Conservation (phyloP, 2,888 invertebrate genomes). For the Machimus atricapillus region DNA sequence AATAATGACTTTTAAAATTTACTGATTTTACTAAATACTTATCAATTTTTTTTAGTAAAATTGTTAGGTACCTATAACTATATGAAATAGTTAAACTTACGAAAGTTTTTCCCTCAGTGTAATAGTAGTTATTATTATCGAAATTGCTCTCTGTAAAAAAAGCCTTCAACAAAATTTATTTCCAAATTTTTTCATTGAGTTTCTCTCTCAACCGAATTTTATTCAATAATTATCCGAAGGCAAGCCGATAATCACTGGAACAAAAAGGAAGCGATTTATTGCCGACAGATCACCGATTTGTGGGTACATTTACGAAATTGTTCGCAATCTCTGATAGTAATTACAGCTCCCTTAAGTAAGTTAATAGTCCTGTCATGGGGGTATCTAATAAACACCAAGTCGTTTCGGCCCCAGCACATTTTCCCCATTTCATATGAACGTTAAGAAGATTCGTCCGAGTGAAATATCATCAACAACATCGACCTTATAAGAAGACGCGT, state of each 20-base stretch:
- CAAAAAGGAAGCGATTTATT: neutral
- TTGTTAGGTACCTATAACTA: no score
- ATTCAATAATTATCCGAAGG: neutral
- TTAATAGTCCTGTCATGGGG: slow-evolving; percentile 8
- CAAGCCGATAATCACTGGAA: neutral
- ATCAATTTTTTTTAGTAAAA: no score
- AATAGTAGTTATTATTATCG: neutral
- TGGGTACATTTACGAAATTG: neutral
- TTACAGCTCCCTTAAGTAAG: neutral
- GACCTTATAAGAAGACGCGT: slow-evolving; percentile 35
- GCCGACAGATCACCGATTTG: slow-evolving; percentile 18
- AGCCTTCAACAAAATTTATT: neutral
- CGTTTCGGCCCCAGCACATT: neutral
- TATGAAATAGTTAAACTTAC: no score
- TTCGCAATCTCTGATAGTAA: neutral
- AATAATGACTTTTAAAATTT: no score
- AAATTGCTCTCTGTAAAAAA: neutral
- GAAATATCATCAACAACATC: neutral
- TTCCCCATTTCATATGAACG: neutral
- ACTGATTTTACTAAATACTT: no score
- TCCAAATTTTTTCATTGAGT: neutral
- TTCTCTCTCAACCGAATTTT: neutral
- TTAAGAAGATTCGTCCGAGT: neutral
- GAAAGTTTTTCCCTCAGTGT: no score
- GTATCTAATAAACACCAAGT: neutral